Evolutionary conservation across 2,113 vertebrate genomes (phyloP), one percentile per base, ranked within the genome.

Genomic region (Callorhinus ursinus): DNA sequence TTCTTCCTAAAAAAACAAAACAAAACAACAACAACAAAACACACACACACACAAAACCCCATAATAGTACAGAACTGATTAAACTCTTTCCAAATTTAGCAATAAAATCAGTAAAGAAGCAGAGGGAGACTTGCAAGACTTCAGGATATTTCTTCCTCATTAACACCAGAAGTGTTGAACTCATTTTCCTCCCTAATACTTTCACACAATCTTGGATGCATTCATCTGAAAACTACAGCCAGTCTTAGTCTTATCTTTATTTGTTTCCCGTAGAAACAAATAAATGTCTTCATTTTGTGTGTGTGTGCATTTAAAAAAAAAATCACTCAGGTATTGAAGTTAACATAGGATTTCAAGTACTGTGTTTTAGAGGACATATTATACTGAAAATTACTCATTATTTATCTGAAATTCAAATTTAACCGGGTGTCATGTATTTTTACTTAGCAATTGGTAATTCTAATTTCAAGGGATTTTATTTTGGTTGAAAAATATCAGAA

Each of bases 381-480:
- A 84, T 21, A 46, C 4, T 15, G 49, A 61, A 79, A 42, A 85
- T 53, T 49, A 42, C 8, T 76, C 14, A 49, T 93, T 80, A n/a
- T 93, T 77, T 39, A 65, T 39, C 26, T 82, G 65, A 79, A 97
- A 84, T n/a, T 80, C 13, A 92, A 74, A 88, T 63, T 84, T 87
- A 96, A 88, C 28, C 59, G 31, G 4, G 22, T 59, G 16, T 21
- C 9, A 61, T 46, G 2, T 59, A 71, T 88, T 95, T 91, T 91
- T 63, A 90, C 18, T 90, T 49, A n/a, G n/a, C 33, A 76, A 57
- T 65, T 59, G 8, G 61, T 36, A 53, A 22, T 24, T 10, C 53
- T 88, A 67, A 80, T 88, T 93, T 88, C 3, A 95, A 55, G 7
- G 6, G 16, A 19, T 57, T 67, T 93, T 72, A 49, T 57, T 67